Conservation (phyloP, 92 coral and sea anemone species). For the Phenganax subtilis region DNA sequence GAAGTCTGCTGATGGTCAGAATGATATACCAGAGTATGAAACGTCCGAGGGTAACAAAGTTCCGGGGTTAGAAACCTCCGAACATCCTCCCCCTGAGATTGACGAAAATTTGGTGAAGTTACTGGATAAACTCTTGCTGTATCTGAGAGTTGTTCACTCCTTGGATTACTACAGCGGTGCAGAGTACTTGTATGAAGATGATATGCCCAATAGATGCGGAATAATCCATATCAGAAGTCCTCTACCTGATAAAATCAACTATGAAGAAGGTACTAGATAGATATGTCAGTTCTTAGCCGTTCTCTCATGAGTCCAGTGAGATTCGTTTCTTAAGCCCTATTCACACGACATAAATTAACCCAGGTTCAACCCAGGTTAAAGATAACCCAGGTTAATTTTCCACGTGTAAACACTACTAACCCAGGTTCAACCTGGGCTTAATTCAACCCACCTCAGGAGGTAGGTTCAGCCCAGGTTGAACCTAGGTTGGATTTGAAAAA, state of each 20-base stretch:
- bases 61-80: conserved; percentile 14
- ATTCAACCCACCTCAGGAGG: too few species aligned
- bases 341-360: too few species aligned
- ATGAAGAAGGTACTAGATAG: conserved; percentile 62
- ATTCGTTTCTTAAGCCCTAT: too few species aligned
- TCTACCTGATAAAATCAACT: conserved; percentile 78
- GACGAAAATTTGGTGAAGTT: conserved; percentile 70
- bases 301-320: not conserved
- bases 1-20: conserved; percentile 9
- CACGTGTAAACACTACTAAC: too few species aligned
- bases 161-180: conserved; percentile 90
- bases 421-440: too few species aligned
- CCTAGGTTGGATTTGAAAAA: too few species aligned
- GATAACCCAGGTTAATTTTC: too few species aligned
- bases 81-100: conserved; percentile 15
- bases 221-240: conserved; percentile 82
- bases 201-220: conserved; percentile 98
- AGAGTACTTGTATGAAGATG: conserved; percentile 92
- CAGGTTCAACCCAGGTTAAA: too few species aligned
- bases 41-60: conserved; percentile 17
- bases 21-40: conserved; percentile 6
- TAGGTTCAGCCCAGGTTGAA: too few species aligned
- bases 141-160: conserved; percentile 85
- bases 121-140: conserved; percentile 70
- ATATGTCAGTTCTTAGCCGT: not conserved